Evolutionary conservation across 2,797 vertebrate species (phyloP), one percentile per base, ranked within the genome.

Genomic region (Carcharodon carcharias): DNA sequence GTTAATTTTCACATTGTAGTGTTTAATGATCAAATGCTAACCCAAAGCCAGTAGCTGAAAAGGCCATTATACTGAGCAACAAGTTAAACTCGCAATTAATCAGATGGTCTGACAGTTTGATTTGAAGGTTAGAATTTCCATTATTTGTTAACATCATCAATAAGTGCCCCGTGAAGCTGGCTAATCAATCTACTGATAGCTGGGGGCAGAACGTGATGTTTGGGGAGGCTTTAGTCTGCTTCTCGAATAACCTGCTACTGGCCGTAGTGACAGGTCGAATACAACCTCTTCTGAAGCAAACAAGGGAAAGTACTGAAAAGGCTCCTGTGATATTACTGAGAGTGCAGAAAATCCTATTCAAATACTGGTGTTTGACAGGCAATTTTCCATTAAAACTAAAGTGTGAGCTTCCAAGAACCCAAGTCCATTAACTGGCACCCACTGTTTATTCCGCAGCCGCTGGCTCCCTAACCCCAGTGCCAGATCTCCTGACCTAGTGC

Each of bases 41-140:
- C 67, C 61, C 9, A 21, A 28, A 93, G 21, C 7, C 61, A 67
- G 63, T 45, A 93, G 61, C 91, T 93, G 61, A 40, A 26, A 93
- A 45, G n/a, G 91, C 61, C 69, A 31, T 95, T 95, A 16, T 45
- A 7, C 40, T 28, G 14, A 35, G 35, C 67, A 95, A 95, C 69
- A 71, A 71, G 69, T 95, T 95, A 56, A 31, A 16, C 69, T 77
- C 16, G 12, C 94, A 95, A 56, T 95, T 71, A 77, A 95, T 95
- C 94, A 77, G 94, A 18, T 35, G 50, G 94, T 56, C 69, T 95
- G 94, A 77, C 94, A 56, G 67, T 56, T 95, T 56, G 69, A 95
- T 71, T 73, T 95, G 94, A 95, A 95, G 67, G 94, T 95, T 77
- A 73, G 94, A 95, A 77, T 95, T 95, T 95, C 50, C 94, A 95